Evolutionary conservation across 2,113 vertebrate genomes (phyloP).

Genomic region (Indri indri): DNA sequence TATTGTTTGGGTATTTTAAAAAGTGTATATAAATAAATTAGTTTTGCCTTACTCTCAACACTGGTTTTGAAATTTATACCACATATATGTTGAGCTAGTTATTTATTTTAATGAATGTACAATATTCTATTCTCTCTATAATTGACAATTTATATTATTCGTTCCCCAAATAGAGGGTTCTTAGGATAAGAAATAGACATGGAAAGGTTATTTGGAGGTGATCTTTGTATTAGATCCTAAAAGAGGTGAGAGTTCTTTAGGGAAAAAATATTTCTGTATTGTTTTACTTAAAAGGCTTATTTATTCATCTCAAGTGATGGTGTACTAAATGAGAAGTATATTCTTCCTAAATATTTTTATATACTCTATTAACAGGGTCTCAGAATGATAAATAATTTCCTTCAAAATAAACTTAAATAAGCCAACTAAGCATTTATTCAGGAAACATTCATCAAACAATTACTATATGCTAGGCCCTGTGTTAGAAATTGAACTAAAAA

Average conservation of each 20-base stretch:
- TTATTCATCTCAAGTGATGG: background rate
- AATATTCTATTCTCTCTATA: background rate
- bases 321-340: background rate
- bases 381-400: background rate
- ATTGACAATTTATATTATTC: background rate
- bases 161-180: background rate
- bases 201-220: no score
- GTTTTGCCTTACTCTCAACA: background rate
- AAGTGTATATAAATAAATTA: background rate
- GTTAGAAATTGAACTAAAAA: background rate
- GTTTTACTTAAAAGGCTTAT: background rate
- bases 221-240: no score
- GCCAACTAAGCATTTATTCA: background rate
- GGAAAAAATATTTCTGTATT: background rate
- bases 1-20: background rate
- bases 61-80: background rate
- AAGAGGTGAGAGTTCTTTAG: background rate
- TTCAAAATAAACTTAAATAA: constrained; percentile 23
- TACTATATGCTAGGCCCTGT: background rate
- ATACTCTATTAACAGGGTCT: background rate
- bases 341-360: background rate
- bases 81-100: background rate
- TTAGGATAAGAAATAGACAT: no score
- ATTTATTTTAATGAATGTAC: background rate
- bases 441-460: background rate